Conservation (phyloP, 2,113 vertebrate genomes). For the Paramisgurnus dabryanus region DNA sequence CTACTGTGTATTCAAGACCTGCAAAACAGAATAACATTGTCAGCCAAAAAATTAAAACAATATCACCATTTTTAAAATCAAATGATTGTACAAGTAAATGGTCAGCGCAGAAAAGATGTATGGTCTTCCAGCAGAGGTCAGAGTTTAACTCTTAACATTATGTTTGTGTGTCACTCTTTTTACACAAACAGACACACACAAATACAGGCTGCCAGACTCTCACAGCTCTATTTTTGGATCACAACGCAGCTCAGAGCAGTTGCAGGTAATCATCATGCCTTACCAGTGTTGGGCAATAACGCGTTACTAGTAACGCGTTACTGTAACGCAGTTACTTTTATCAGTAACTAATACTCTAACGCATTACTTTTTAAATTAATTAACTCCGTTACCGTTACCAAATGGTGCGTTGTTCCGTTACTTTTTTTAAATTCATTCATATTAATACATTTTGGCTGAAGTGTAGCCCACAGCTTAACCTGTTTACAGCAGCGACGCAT, state of each 20-base stretch:
- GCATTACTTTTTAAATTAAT: neutral
- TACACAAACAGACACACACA: conserved; percentile 7
- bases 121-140: conserved; percentile 32
- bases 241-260: conserved; percentile 44
- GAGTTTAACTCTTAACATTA: conserved; percentile 24
- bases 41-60: neutral
- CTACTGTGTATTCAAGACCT: conserved; percentile 45
- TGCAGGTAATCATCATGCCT: conserved; percentile 56
- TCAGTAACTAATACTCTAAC: neutral
- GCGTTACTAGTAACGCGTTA: neutral
- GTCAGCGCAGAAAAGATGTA: neutral
- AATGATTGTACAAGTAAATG: neutral
- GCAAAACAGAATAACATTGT: conserved; percentile 39
- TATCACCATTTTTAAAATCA: neutral
- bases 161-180: neutral
- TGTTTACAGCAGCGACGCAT: neutral
- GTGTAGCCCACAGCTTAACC: conserved; percentile 9
- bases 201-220: conserved; percentile 50
- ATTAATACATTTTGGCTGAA: neutral
- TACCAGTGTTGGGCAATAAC: conserved; percentile 13
- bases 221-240: conserved; percentile 55
- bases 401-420: neutral
- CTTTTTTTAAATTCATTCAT: neutral
- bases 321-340: neutral
- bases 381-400: neutral